phyloP scores from a whole-genome alignment of 2,797 vertebrate species.

The Phalloptychus januarius region DNA sequence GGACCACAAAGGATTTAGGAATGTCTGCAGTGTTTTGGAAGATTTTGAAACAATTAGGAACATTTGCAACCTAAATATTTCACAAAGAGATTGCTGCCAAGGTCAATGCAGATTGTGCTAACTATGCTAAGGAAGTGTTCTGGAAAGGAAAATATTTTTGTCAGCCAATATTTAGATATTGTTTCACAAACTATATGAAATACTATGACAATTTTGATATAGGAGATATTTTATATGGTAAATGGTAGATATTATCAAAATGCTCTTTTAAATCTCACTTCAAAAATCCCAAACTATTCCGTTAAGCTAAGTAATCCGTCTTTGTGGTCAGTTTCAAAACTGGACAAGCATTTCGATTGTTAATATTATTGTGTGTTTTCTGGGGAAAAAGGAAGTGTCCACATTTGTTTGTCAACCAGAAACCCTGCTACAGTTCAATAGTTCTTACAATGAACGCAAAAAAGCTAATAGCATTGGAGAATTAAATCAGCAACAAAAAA shows the following conservation, averaged over 20 bases:
- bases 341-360: constrained; percentile 1
- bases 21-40: not conserved
- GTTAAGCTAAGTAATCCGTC: constrained; percentile 1
- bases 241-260: not conserved
- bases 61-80: not conserved
- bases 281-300: not conserved
- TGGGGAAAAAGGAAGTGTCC: constrained; percentile 12
- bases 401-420: constrained; percentile 52
- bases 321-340: constrained; percentile 23
- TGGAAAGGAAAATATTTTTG: not conserved
- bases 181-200: not conserved
- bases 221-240: not conserved
- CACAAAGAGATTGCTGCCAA: not conserved
- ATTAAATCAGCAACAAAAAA: constrained; percentile 33
- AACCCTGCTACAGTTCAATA: constrained; percentile 20
- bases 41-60: not conserved
- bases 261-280: not conserved
- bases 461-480: constrained; percentile 39
- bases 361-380: constrained; percentile 19
- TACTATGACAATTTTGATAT: not conserved
- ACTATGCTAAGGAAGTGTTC: too few relatives aligned
- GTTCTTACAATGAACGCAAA: constrained; percentile 25
- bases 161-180: not conserved
- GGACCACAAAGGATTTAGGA: not conserved
- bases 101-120: not conserved